Base-by-base conservation (phyloP, 2,888 invertebrate genomes). In the Apodemia zela region DNA sequence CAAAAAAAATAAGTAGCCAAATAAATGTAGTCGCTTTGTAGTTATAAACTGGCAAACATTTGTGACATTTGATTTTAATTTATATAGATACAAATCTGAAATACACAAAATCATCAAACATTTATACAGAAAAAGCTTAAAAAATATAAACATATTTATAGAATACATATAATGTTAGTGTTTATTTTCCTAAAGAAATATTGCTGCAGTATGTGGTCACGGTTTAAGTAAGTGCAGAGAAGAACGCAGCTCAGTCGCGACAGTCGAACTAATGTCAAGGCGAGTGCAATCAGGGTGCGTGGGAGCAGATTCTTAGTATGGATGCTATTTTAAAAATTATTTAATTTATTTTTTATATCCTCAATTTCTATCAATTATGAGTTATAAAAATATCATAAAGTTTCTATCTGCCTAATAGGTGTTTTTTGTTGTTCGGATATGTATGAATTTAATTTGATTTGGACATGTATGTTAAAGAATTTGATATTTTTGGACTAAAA, bases 241-340 rank as follows among this genome's bases (percentile, higher is more conserved):
- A 49, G 33, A 72, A 70, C 72, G 71, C 51, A 54, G 51, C 74
- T 75, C 75, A 77, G 78, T 77, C 82, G 85, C 85, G 86, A 88
- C 88, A 88, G 78, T 85, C 87, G 84, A 85, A 88, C 85, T 86
- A 87, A 87, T 88, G 89, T 88, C 89, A 88, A 89, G 89, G 89
- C 84, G 79, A 87, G 79, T 81, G 87, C 89, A 89, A 89, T 89
- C 89, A 88, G 79, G 74, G 82, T 78, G 86, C 88, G 90, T 90
- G 82, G 89, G 89, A 83, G 85, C 70, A 57, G 15, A 18, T 67
- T 70, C 54, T 25, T 78, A 73, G 33, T 72, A 61, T 82, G 82
- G 89, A 89, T 75, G 73, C 13, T 75, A 47, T 71, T 33, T 62
- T 63, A 62, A 54, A 45, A 65, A 65, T 13, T 15, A 42, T 59